These are phyloP conservation scores for Pammene fasciana DNA, from an alignment of 2,888 invertebrate species.

Conservation along the genomic window DNA sequence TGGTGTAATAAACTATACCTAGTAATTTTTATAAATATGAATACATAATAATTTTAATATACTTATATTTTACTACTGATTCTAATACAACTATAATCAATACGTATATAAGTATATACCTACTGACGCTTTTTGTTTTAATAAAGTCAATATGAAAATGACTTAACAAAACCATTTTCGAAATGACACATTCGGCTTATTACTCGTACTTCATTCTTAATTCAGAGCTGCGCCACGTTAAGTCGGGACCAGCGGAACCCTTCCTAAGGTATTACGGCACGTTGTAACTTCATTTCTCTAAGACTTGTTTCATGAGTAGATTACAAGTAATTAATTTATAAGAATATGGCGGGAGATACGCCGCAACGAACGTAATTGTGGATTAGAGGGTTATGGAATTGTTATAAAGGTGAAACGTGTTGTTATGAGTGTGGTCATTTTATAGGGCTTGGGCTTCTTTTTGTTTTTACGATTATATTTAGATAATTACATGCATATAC, in stretches of 20 bases:
- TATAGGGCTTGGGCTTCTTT: background rate
- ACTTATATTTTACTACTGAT: too few species aligned
- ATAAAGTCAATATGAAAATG: too few species aligned
- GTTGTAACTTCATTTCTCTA: constrained; percentile 81
- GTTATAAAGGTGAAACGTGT: constrained; percentile 35
- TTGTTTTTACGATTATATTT: background rate
- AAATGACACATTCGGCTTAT: constrained; percentile 73
- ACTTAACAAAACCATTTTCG: constrained; percentile 43
- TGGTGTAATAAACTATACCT: too few species aligned
- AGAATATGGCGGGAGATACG: constrained; percentile 76
- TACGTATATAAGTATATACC: too few species aligned
- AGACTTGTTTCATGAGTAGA: constrained; percentile 81
- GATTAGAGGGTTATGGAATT: constrained; percentile 50
- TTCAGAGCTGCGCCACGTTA: constrained; percentile 77
- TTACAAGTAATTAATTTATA: constrained; percentile 84
- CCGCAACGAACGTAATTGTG: constrained; percentile 54
- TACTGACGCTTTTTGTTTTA: too few species aligned
- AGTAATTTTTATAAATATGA: too few species aligned
- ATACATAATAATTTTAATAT: too few species aligned
- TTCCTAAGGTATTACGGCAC: constrained; percentile 54
- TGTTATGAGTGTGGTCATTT: constrained; percentile 31
- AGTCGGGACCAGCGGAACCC: constrained; percentile 70
- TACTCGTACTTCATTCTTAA: constrained; percentile 78
- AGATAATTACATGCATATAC: background rate
- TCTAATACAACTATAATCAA: too few species aligned